Percentiles rank a stretch among this genome's conserved stretches.
Evolutionary conservation across 2,888 invertebrate genomes (phyloP).

Genomic region (Scaptomyza reducta): DNA sequence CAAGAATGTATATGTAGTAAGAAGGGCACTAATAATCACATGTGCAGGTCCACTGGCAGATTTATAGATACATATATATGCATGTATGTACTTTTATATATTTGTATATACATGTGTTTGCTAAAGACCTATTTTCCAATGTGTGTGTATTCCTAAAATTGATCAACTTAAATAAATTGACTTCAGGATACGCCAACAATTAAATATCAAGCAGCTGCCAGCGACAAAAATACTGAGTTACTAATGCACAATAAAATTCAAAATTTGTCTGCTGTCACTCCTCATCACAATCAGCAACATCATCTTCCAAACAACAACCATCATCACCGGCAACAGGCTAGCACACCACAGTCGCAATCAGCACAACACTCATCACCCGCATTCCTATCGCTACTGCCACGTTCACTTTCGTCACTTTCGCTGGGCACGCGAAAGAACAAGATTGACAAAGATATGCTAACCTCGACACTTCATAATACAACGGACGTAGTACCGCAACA

Average conservation of each 20-base stretch:
- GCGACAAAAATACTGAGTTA: conserved; percentile 75
- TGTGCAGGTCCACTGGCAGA: conserved; percentile 20
- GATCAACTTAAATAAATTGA: conserved; percentile 42
- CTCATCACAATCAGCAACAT: conserved; percentile 63
- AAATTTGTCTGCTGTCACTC: conserved; percentile 73
- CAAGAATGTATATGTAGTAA: conserved; percentile 5
- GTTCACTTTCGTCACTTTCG: conserved; percentile 84
- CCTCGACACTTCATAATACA: conserved; percentile 81
- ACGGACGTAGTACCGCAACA: conserved; percentile 79
- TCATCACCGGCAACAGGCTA: conserved; percentile 72
- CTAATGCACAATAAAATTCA: conserved; percentile 81
- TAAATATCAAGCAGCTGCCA: conserved; percentile 73
- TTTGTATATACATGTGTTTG: conserved; percentile 15
- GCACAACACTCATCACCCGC: conserved; percentile 82
- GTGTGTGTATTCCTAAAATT: conserved; percentile 27
- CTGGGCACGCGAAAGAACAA: conserved; percentile 84
- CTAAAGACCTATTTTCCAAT: conserved; percentile 10
- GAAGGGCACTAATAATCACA: conserved; percentile 3
- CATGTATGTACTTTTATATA: conserved; percentile 13
- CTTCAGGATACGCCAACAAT: conserved; percentile 81
- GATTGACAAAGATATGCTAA: conserved; percentile 83
- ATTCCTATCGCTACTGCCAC: conserved; percentile 84
- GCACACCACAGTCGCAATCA: conserved; percentile 75
- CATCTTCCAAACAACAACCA: conserved; percentile 54
- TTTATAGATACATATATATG: conserved; percentile 18